Evolutionary conservation across 1,140 invertebrate species (phyloP), one percentile per base, ranked within the genome.

Genomic region (Heliothis subflexa): DNA sequence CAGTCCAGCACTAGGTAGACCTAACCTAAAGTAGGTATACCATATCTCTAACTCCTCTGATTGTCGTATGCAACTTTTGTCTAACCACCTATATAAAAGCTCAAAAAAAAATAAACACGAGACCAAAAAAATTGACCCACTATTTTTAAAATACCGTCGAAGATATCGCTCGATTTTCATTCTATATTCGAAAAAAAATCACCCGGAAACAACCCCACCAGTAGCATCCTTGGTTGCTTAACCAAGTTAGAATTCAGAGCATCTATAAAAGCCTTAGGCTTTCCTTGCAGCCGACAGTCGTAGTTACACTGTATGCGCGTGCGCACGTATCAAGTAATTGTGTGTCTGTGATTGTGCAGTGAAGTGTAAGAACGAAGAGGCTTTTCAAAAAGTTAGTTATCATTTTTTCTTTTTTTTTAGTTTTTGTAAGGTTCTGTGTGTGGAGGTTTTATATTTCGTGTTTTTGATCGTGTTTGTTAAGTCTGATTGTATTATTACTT

Each of bases 181-280:
- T 62, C n/a, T 11, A 40, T 1, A 16, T 54, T 16, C 52, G 12
- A 45, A 12, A 45, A 45, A 64, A 64, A 45, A 62, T n/a, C 3
- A 62, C 59, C 61, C 61, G 33, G 61, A 45, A 64, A n/a, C 28
- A 9, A 64, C 61, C 61, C 61, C 61, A 45, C 61, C 61, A 64
- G 28, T 33, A 52, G 61, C 61, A 64, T 64, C 61, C 61, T 64
- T 64, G 61, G 59, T 62, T 62, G 61, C 59, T 10, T 7, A 64
- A 64, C 61, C 3, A 45, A 64, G 28, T 25, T 61, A 64, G 61
- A 64, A 64, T 64, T 45, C 33, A 64, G 61, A 64, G 61, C 61
- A 64, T 45, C 33, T 64, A 64, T 64, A 64, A 45, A 64, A 64
- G 9, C 7, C 1, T 47, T 12, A 3, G 7, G 5, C 2, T 5